These are phyloP conservation scores for Rhabdomys dilectus DNA, from an alignment of 2,113 vertebrate species.

Conservation along the genomic window DNA sequence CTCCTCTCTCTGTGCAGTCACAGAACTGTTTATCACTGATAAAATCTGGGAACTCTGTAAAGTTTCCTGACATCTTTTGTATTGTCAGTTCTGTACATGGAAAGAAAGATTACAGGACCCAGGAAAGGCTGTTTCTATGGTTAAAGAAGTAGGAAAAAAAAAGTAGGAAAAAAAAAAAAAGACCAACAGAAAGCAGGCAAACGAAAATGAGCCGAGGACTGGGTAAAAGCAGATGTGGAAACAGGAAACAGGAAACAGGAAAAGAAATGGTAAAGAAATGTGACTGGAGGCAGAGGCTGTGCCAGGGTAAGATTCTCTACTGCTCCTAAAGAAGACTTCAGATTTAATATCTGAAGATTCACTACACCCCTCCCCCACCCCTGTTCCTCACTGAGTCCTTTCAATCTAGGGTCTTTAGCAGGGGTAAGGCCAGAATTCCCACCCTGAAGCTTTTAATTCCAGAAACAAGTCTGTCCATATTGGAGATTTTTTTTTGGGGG, in stretches of 20 bases:
- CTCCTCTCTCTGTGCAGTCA: not conserved
- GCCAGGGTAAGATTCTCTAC: not conserved
- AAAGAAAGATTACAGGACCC: slow-evolving; percentile 58
- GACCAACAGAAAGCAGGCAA: not conserved
- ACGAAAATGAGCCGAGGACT: slow-evolving; percentile 27
- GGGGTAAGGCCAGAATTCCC: not conserved
- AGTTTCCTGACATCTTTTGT: slow-evolving; percentile 61
- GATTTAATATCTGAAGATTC: not conserved
- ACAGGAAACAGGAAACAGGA: not conserved
- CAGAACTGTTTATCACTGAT: slow-evolving; percentile 51
- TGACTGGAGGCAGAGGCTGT: not conserved
- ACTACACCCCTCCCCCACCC: accelerated
- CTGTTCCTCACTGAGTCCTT: not conserved
- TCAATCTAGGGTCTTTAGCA: not conserved
- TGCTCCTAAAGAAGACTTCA: not conserved
- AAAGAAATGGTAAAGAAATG: not conserved
- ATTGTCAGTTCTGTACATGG: slow-evolving; percentile 42
- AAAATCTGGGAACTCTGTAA: slow-evolving; percentile 41
- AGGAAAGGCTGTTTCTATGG: slow-evolving; percentile 30
- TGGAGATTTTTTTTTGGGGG: not conserved
- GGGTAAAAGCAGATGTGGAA: not conserved
- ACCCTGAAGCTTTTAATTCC: not conserved
- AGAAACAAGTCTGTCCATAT: not conserved
- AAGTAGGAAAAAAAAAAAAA: not conserved
- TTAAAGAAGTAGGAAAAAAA: slow-evolving; percentile 12